These are phyloP conservation scores for Hyaena hyaena DNA, from an alignment of 2,113 vertebrate species.

Conservation along the genomic window DNA sequence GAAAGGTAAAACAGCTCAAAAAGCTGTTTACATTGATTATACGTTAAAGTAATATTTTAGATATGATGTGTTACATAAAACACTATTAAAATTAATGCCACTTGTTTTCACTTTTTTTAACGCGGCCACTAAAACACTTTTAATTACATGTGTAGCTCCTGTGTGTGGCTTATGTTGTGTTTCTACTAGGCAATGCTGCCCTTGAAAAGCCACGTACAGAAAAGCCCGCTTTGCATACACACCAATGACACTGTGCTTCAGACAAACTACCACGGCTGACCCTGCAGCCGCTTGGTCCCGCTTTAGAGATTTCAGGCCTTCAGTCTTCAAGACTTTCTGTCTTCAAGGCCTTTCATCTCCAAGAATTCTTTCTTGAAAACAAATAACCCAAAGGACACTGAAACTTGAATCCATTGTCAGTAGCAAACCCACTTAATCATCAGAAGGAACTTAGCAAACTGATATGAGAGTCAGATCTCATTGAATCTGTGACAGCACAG, in stretches of 20 bases:
- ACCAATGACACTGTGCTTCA: background rate
- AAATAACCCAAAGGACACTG: background rate
- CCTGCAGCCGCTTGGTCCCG: background rate
- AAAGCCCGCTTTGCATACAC: background rate
- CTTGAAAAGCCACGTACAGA: background rate
- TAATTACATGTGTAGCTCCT: background rate
- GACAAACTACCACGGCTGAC: background rate
- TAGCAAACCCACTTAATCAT: background rate
- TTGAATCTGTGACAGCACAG: background rate
- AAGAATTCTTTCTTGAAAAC: constrained; percentile 23
- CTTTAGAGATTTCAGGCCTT: background rate
- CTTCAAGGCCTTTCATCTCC: background rate
- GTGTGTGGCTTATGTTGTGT: background rate
- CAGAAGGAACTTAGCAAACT: background rate
- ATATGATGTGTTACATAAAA: background rate
- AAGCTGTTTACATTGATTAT: background rate
- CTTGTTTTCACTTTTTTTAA: constrained; percentile 19
- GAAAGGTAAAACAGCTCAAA: background rate
- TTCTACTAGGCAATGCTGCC: background rate
- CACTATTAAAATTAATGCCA: constrained; percentile 48
- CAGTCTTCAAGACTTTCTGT: background rate
- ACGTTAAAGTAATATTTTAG: background rate
- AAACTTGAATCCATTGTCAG: background rate
- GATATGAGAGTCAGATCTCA: background rate
- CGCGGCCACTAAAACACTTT: background rate